Evolutionary conservation across 2,113 vertebrate genomes (phyloP).

Genomic region (Corapipo altera): DNA sequence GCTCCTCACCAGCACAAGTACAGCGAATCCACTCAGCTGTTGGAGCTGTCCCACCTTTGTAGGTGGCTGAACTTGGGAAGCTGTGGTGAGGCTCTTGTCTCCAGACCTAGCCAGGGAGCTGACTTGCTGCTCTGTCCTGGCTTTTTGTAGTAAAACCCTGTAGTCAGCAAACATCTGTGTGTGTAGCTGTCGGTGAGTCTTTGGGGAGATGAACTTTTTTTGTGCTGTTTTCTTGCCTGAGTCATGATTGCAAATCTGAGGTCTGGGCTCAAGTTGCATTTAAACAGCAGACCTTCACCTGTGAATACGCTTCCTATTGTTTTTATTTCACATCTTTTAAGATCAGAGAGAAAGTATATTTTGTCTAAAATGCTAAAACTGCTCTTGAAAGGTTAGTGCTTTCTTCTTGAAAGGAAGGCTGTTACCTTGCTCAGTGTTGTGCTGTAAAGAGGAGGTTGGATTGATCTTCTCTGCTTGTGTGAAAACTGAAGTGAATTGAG

Average conservation of each 20-base stretch:
- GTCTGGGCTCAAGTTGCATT: not conserved
- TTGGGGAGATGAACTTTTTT: not conserved
- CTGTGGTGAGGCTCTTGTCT: not conserved
- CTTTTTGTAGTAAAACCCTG: not conserved
- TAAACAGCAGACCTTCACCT: not conserved
- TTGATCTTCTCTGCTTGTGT: not conserved
- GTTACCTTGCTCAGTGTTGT: not conserved
- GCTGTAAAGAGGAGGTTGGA: not conserved
- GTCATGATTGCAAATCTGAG: rapidly evolving
- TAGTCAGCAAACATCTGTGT: not conserved
- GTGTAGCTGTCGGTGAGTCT: not conserved
- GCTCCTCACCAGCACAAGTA: not conserved
- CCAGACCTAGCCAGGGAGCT: not conserved
- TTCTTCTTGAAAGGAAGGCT: not conserved
- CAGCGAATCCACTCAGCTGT: not conserved
- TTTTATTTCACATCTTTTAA: not conserved
- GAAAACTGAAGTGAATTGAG: not conserved
- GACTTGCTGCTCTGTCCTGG: not conserved
- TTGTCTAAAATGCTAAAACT: not conserved
- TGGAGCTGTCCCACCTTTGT: not conserved
- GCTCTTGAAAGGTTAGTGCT: not conserved
- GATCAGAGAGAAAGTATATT: not conserved
- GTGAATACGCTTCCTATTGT: not conserved
- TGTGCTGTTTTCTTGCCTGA: not conserved
- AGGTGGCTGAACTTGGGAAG: not conserved